Conservation (phyloP, 92 coral and sea anemone genomes). For the Porites rus region DNA sequence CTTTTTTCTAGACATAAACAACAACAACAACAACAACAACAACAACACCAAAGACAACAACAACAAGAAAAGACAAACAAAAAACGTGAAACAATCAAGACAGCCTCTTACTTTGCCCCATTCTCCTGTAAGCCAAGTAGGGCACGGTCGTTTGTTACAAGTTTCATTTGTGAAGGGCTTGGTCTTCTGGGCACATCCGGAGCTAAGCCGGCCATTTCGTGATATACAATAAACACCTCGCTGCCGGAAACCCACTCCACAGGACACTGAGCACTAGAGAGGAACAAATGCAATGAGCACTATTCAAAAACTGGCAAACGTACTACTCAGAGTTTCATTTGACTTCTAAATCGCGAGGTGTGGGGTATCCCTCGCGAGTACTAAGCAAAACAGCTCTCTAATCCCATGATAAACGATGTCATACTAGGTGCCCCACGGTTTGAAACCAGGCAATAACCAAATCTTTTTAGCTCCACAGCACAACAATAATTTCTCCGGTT, state of each 20-base stretch:
- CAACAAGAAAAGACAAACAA: not conserved
- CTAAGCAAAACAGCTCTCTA: too few species aligned
- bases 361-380: too few species aligned
- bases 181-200: constrained; percentile 43
- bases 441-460: too few species aligned
- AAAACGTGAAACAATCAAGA: not conserved
- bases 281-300: not conserved
- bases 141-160: constrained; percentile 76
- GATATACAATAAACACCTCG: constrained; percentile 72
- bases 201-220: constrained; percentile 35
- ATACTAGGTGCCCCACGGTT: too few species aligned
- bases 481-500: too few species aligned
- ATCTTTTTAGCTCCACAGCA: too few species aligned
- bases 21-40: not conserved
- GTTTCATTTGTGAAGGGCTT: constrained; percentile 56
- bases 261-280: constrained; percentile 85
- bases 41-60: not conserved
- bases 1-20: too few species aligned
- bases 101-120: constrained; percentile 73
- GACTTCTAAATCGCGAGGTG: too few species aligned
- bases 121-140: constrained; percentile 68
- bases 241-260: constrained; percentile 73
- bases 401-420: too few species aligned
- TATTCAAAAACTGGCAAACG: not conserved
- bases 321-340: too few species aligned